Percentiles rank a stretch among this genome's conserved stretches.
These are phyloP conservation scores for Papilio polyxenes DNA, from an alignment of 1,140 invertebrate species.

Conservation along the genomic window DNA sequence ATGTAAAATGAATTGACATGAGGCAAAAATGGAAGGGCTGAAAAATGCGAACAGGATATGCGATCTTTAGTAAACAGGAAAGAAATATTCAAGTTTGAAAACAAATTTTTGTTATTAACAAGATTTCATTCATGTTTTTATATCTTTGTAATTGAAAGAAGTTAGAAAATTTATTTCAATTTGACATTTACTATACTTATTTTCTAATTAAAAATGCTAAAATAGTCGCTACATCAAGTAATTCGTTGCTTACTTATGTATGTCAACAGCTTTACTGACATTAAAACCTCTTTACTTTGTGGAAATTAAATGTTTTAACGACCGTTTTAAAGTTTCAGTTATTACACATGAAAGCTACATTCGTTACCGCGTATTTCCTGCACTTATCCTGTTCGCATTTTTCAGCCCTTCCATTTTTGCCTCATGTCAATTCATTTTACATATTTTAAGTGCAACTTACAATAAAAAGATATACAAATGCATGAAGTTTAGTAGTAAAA, in stretches of 20 bases:
- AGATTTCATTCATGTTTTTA: too few species aligned
- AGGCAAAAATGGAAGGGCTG: not conserved
- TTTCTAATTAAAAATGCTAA: too few species aligned
- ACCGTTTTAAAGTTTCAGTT: not conserved
- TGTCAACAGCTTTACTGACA: not conserved
- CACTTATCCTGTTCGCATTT: not conserved
- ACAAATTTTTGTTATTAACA: too few species aligned
- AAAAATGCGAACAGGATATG: not conserved
- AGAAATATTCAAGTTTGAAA: too few species aligned
- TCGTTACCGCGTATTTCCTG: constrained; percentile 2
- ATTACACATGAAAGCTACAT: not conserved
- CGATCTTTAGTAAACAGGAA: too few species aligned
- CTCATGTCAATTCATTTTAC: not conserved
- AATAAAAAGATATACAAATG: too few species aligned
- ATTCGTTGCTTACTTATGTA: not conserved
- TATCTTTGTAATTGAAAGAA: too few species aligned
- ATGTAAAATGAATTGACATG: not conserved
- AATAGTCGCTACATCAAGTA: not conserved
- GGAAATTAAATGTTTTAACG: not conserved
- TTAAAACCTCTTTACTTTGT: constrained; percentile 7
- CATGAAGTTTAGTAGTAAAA: not conserved
- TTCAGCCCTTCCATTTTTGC: not conserved
- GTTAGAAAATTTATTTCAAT: too few species aligned
- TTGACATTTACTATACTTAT: too few species aligned
- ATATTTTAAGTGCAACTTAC: too few species aligned